Evolutionary conservation across 2,113 vertebrate species (phyloP).

Genomic region (Microtus montanus): DNA sequence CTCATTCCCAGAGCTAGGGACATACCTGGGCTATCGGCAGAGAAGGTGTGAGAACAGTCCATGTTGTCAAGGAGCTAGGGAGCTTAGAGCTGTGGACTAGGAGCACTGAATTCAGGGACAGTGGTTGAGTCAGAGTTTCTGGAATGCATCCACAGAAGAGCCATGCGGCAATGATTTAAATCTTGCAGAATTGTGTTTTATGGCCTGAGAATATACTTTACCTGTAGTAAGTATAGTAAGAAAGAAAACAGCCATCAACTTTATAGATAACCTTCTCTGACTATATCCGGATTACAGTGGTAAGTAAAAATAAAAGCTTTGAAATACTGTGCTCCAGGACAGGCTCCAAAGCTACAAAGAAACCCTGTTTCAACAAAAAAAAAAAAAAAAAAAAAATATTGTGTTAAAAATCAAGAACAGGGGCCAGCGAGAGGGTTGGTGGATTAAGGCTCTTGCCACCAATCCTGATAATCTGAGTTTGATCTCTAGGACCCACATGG

Average conservation of each 20-base stretch:
- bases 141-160: not conserved
- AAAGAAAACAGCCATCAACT: constrained; percentile 31
- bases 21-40: not conserved
- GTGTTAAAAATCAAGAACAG: not conserved
- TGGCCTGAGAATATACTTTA: constrained; percentile 2
- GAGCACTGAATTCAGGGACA: not conserved
- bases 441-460: not conserved
- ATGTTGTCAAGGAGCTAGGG: not conserved
- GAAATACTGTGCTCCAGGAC: not conserved
- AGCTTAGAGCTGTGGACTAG: not conserved
- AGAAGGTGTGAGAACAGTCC: not conserved
- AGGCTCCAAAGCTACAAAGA: no score
- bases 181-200: not conserved
- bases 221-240: not conserved
- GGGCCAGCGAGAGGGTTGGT: not conserved
- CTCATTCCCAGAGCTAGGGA: not conserved
- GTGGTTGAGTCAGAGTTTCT: not conserved
- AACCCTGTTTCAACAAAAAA: no score
- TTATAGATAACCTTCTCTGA: constrained; percentile 33
- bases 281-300: not conserved
- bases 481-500: no score
- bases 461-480: not conserved
- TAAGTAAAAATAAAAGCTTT: constrained; percentile 8
- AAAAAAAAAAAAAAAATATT: not conserved
- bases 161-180: not conserved